Percentiles rank a stretch among this genome's conserved stretches.
These are phyloP conservation scores for Schizotus pectinicornis DNA, from an alignment of 2,888 invertebrate genomes.

Conservation along the genomic window DNA sequence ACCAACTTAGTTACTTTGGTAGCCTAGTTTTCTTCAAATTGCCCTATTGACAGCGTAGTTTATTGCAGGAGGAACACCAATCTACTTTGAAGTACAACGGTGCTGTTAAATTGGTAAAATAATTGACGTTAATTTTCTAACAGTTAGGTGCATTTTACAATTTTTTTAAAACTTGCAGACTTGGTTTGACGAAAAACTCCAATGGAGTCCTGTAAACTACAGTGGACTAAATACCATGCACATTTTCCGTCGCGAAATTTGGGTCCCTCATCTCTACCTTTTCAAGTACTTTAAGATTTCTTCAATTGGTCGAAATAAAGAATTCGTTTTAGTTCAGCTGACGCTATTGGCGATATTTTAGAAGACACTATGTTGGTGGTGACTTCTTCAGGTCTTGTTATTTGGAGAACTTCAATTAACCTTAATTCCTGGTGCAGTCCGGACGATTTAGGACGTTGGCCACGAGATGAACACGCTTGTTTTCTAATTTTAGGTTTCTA, in stretches of 20 bases:
- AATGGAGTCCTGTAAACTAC: slow-evolving; percentile 67
- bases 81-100: slow-evolving; percentile 52
- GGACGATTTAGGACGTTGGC: slow-evolving; percentile 55
- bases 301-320: background rate
- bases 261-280: slow-evolving; percentile 64
- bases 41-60: slow-evolving; percentile 15
- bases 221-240: slow-evolving; percentile 61
- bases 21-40: slow-evolving; percentile 26
- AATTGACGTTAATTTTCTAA: slow-evolving; percentile 17
- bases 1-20: slow-evolving; percentile 49
- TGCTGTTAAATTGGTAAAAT: slow-evolving; percentile 56
- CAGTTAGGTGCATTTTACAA: slow-evolving; percentile 7
- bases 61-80: slow-evolving; percentile 52
- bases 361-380: slow-evolving; percentile 47
- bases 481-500: slow-evolving; percentile 53
- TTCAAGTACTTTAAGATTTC: slow-evolving; percentile 49
- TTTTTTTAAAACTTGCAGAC: slow-evolving; percentile 55
- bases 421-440: slow-evolving; percentile 54
- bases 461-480: slow-evolving; percentile 56
- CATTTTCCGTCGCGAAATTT: slow-evolving; percentile 64
- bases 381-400: slow-evolving; percentile 47
- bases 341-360: slow-evolving; percentile 44
- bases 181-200: slow-evolving; percentile 68
- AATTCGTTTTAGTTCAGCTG: slow-evolving; percentile 48
- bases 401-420: slow-evolving; percentile 50